These are phyloP conservation scores for Diaprepes abbreviatus DNA, from an alignment of 2,888 invertebrate species.

Conservation along the genomic window DNA sequence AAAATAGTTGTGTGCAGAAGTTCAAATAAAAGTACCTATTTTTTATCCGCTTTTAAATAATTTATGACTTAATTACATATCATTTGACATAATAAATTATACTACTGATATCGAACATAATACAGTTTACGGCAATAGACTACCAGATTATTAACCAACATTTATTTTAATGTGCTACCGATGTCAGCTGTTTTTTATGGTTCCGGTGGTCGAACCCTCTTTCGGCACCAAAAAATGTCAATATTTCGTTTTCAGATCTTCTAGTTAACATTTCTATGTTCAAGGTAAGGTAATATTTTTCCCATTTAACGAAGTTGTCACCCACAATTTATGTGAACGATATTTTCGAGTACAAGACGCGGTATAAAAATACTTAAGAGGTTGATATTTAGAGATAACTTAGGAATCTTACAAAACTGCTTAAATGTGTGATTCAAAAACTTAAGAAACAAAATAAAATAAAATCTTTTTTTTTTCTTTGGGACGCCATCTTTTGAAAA, in stretches of 20 bases:
- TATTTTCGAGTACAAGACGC: conserved; percentile 40
- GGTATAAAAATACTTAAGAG: conserved; percentile 7
- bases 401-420: not conserved
- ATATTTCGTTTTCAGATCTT: conserved; percentile 51
- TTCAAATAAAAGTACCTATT: too few species aligned
- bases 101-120: not conserved
- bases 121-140: not conserved
- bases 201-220: conserved; percentile 44
- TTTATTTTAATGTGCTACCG: conserved; percentile 55
- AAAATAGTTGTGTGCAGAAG: too few species aligned
- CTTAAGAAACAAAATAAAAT: too few species aligned
- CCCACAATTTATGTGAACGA: conserved; percentile 51
- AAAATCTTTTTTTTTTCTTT: too few species aligned
- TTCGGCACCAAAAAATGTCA: conserved; percentile 52
- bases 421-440: too few species aligned
- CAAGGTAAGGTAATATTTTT: conserved; percentile 54
- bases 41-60: too few species aligned
- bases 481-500: too few species aligned
- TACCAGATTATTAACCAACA: conserved; percentile 42
- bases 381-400: conserved; percentile 17
- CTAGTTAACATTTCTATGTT: conserved; percentile 53
- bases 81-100: too few species aligned
- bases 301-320: conserved; percentile 52
- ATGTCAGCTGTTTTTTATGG: conserved; percentile 52
- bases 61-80: too few species aligned